Base-by-base conservation (phyloP, 37 sponge, comb jelly and placozoan genomes). In the Bolinopsis microptera region DNA sequence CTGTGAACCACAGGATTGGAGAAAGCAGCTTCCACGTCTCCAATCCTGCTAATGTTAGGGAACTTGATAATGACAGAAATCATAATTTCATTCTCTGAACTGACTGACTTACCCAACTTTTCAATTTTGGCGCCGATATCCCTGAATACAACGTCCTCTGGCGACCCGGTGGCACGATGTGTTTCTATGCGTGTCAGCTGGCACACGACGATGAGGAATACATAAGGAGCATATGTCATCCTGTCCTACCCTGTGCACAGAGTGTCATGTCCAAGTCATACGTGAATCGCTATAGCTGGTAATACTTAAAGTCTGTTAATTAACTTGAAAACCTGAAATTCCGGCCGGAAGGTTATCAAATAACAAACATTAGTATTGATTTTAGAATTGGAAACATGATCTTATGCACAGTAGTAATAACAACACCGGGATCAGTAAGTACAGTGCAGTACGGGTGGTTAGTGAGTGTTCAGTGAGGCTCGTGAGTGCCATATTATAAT, bases 41-140 rank as follows among this genome's bases (percentile, higher is more conserved):
- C 80, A 31, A 77, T 35, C 21, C 80, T 31, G 34, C 35, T 32
- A 34, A 77, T 77, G 80, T 77, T 77, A 2, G 80, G 80, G 27
- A 77, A 77, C 21, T 77, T 34, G 1, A 77, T 8, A 1, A 77
- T 77, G 3, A 77, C 18, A 16, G 80, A 77, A 16, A 77, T 9
- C 80, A 77, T 28, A 5, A 77, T 16, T 32, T 77, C 80, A 18
- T 77, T 32, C 3, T 27, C 32, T 3, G 32, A 27, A 35, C 80
- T 77, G 13, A 77, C 21, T 36, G 80, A 27, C 32, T 77, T 77
- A 16, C 80, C 80, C 1, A 77, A 1, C 21, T 35, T 77, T 36
- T 77, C 80, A 34, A 35, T 77, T 32, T 32, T 77, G 1, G 33
- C 37, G 28, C 80, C 80, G 1, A 77, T 77, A 9, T 77, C 80